Percentiles rank a stretch among this genome's conserved stretches.
These are phyloP conservation scores for Cantharis rustica DNA, from an alignment of 2,888 invertebrate genomes.

Conservation along the genomic window DNA sequence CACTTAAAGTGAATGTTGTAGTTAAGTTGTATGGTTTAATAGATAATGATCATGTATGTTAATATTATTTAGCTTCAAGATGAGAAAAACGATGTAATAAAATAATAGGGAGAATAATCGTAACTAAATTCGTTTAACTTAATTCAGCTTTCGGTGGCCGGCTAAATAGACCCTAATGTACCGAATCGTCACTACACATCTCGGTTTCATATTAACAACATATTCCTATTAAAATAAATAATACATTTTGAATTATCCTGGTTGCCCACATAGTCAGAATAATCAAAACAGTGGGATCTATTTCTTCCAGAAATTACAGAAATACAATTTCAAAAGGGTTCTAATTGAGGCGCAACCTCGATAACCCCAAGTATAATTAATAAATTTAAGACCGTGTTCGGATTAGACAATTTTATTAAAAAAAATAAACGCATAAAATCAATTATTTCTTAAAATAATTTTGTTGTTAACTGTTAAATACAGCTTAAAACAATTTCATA, in stretches of 20 bases:
- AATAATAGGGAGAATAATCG: not conserved
- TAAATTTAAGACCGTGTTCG: no score
- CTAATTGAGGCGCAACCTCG: not conserved
- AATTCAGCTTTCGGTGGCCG: not conserved
- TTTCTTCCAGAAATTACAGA: not conserved
- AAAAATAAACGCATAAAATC: no score
- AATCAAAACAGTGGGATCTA: not conserved
- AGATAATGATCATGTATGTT: not conserved
- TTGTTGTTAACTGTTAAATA: no score
- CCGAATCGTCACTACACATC: not conserved
- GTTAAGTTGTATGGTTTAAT: not conserved
- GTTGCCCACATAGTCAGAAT: not conserved
- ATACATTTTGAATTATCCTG: not conserved
- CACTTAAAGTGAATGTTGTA: not conserved
- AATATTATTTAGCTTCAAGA: not conserved
- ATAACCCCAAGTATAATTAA: no score
- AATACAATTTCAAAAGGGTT: not conserved
- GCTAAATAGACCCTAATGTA: not conserved
- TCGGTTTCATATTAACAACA: not conserved
- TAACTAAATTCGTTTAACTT: not conserved
- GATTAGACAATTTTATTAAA: no score
- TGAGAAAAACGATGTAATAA: not conserved
- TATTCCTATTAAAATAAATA: not conserved
- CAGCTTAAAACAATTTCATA: no score
- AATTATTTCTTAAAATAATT: no score